Base-by-base conservation (phyloP, 2,113 vertebrate genomes). In the Petrocephalus microphthalmus region DNA sequence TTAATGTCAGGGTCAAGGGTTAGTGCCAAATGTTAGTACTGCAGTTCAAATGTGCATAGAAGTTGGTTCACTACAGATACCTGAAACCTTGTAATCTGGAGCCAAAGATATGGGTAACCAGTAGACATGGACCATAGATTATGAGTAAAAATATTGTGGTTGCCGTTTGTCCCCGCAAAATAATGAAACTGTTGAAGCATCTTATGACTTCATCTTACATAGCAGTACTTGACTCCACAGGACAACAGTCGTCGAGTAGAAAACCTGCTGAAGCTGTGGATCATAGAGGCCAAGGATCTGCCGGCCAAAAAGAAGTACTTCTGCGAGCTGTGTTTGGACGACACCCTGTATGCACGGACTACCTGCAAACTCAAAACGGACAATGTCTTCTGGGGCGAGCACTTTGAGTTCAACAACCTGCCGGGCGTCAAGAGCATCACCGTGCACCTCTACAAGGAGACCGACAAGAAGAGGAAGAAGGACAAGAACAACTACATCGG, bases 361-460 rank as follows among this genome's bases (percentile, higher is more conserved):
- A 98, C 98, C 83, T 98, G 98, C 95, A 99, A 99, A 93, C 96
- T 99, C 91, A 99, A 99, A 95, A 97, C 97, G 1, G 98, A 99
- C 94, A 99, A 99, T n/a, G 96, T 99, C 57, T 99, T 99, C 90
- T 99, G 98, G 98, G 98, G 98, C n/a, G 98, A 99, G 95, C 98
- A 99, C 96, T 99, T 99, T 88, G 98, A 99, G 93, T 99, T 99
- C 93, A 97, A 97, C 89, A 99, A 98, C 95, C 96, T 99, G 91
- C 98, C 98, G 0, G 93, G 96, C 0, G 95, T 99, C 91, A 97
- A 96, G 89, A 97, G 95, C 88, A 95, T 99, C 91, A 96, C 97
- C 0, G 96, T 97, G 51, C 98, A 99, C 95, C 93, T 99, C 87
- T 99, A 99, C 95, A 98, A 98, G 91, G 98, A 99, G 95, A 97